phyloP scores from a whole-genome alignment of 2,888 invertebrate species.

The Synanthedon formicaeformis region DNA sequence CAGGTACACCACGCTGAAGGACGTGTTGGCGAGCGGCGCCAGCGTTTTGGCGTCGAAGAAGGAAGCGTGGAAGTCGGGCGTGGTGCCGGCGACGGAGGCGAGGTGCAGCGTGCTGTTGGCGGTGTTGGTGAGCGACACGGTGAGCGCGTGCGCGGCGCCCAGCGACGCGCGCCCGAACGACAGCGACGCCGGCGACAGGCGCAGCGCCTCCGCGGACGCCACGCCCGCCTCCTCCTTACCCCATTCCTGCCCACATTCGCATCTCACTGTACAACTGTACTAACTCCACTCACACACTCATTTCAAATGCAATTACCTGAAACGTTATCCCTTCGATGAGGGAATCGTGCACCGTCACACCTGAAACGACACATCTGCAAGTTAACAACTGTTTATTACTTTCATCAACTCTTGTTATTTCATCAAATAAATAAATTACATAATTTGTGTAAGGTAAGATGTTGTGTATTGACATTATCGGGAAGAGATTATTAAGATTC shows the following conservation, averaged over 20 bases:
- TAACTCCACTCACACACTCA: neutral
- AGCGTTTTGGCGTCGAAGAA: constrained; percentile 96
- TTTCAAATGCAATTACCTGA: constrained; percentile 29
- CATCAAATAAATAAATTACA: too few species aligned
- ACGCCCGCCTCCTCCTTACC: constrained; percentile 19
- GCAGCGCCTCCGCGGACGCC: constrained; percentile 28
- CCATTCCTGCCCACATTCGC: constrained; percentile 35
- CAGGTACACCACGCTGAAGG: constrained; percentile 95
- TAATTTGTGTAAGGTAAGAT: too few species aligned
- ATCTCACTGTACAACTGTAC: neutral
- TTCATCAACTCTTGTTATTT: too few species aligned
- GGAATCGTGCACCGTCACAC: constrained; percentile 48
- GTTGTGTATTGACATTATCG: too few species aligned
- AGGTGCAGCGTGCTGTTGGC: constrained; percentile 92
- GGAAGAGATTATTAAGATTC: too few species aligned
- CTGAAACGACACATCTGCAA: constrained; percentile 23
- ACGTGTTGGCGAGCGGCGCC: constrained; percentile 91
- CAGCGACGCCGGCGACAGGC: constrained; percentile 60
- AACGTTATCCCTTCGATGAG: constrained; percentile 53
- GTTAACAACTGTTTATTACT: too few species aligned
- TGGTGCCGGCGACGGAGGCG: constrained; percentile 93
- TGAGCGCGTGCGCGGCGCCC: constrained; percentile 87
- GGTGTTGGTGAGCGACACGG: constrained; percentile 89
- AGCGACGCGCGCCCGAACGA: constrained; percentile 77
- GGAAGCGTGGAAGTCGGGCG: constrained; percentile 96